Evolutionary conservation across 2,797 vertebrate genomes (phyloP), one percentile per base, ranked within the genome.

Genomic region (Manis crassicaudata): DNA sequence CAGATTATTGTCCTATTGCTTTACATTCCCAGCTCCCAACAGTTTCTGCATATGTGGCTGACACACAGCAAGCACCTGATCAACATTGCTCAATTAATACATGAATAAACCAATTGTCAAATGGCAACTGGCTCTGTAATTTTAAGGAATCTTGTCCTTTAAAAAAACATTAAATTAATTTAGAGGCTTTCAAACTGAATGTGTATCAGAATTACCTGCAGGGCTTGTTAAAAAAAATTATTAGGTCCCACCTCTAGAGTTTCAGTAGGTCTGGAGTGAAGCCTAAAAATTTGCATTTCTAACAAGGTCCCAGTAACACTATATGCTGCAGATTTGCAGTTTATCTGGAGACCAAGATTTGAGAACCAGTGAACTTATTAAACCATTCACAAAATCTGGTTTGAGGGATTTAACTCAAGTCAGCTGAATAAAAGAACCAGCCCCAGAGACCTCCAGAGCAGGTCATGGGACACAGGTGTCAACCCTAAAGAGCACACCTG

Each of bases 371-470:
- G 8, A 92, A 72, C 50, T 46, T 67, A 89, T n/a, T 23, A 92
- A 92, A 27, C 67, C 52, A 56, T 56, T 86, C 43, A 62, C 35
- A 56, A 76, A 89, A 80, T 80, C 62, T 88, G 62, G 58, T 81
- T 37, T 68, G 70, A 94, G 83, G 17, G 65, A 85, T 95, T 87
- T 68, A 87, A 58, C 20, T 65, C 29, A 93, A 70, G 54, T 77
- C 81, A 84, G 46, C 27, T 56, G 63, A 65, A 73, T 58, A 81
- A 40, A 79, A 58, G 37, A n/a, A 18, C 52, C 79, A 75, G 86
- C 54, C 58, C 46, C 40, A n/a, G 65, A 91, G 29, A 67, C 46
- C 21, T 70, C 21, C 12, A 46, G 63, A 54, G 52, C n/a, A 86
- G 73, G 37, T 67, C 60, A 40, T 2, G 4, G 43, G 25, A 83